Base-by-base conservation (phyloP, 1,140 invertebrate species). In the Rhizoglyphus robini region DNA sequence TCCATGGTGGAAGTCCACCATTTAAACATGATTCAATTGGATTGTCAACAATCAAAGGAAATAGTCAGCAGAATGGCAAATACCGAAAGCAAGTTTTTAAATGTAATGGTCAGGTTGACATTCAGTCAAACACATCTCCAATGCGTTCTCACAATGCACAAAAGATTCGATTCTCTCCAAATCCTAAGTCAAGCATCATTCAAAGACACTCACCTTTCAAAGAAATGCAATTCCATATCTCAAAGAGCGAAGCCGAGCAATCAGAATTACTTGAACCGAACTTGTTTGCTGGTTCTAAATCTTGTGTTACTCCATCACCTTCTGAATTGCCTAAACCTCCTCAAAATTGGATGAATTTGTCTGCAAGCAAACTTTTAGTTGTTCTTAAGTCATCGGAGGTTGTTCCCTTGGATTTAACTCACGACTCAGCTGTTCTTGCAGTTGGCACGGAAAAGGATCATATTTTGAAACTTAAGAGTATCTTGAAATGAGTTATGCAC, bases 231-330 rank as follows among this genome's bases (percentile, higher is more conserved):
- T 41, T 41, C 36, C 8, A 41, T 41, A 18, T 8, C 18, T 11
- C 36, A 8, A 41, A 41, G 36, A 8, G 18, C 18, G 36, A 41
- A 41, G 8, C 18, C 8, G 36, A 41, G 8, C 18, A 8, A 41
- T 18, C 8, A 41, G 36, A 8, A 41, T 18, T 41, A 41, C 8
- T 41, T 41, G 36, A 41, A 41, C 36, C 36, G 18, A 41, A 11
- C 8, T 41, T 48, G 11, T 64, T 64, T 64, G 63, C 63, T 51
- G 63, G 63, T 38, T 64, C 63, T 5, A 47, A 48, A 38, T 64
- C 46, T 20, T 48, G 2, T 2, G 63, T 27, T 2, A 48, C 63
- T 18, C 63, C 63, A 47, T 31, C 38, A 13, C 63, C 63, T 18
- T 51, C 63, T 25, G 41, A 31, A 20, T 25, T 64, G 47, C 63